Percentiles rank a stretch among this genome's conserved stretches.
These are phyloP conservation scores for Littorina saxatilis DNA, from an alignment of 1,140 invertebrate genomes.

Conservation along the genomic window DNA sequence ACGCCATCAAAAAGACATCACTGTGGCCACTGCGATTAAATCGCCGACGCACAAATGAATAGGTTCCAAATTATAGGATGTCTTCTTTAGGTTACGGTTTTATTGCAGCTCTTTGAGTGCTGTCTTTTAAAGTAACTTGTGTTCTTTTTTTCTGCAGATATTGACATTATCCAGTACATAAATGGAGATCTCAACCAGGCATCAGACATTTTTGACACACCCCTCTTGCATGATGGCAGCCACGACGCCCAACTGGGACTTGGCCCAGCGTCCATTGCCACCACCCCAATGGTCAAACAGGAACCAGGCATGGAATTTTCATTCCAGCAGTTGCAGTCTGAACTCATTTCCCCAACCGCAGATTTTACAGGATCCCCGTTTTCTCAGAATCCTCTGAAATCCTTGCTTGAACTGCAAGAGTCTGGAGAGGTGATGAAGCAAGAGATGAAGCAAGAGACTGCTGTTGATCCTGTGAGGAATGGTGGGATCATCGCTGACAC, in stretches of 20 bases:
- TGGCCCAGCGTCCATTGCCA: constrained; percentile 29
- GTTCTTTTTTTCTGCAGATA: constrained; percentile 18
- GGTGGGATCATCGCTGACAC: constrained; percentile 12
- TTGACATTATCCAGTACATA: constrained; percentile 68
- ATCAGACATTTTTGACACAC: constrained; percentile 45
- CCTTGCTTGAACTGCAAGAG: constrained; percentile 15
- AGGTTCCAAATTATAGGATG: no score
- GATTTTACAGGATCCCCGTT: constrained; percentile 25
- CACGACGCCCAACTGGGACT: constrained; percentile 15
- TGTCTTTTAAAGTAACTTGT: background rate
- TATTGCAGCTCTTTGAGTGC: constrained; percentile 27
- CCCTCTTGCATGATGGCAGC: background rate
- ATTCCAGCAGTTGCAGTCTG: constrained; percentile 26
- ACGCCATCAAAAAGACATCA: no score
- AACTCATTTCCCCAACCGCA: constrained; percentile 40
- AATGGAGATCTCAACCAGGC: constrained; percentile 52
- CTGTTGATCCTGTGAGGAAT: background rate
- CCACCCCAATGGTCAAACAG: constrained; percentile 52
- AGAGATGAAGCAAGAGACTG: constrained; percentile 22
- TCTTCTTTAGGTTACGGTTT: no score
- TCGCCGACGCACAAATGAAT: no score
- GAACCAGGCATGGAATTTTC: constrained; percentile 48
- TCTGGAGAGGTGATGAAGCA: constrained; percentile 11
- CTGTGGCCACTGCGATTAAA: no score
- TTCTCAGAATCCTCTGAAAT: constrained; percentile 35